Base-by-base conservation (phyloP, 2,797 vertebrate genomes). In the Bufotes viridis region DNA sequence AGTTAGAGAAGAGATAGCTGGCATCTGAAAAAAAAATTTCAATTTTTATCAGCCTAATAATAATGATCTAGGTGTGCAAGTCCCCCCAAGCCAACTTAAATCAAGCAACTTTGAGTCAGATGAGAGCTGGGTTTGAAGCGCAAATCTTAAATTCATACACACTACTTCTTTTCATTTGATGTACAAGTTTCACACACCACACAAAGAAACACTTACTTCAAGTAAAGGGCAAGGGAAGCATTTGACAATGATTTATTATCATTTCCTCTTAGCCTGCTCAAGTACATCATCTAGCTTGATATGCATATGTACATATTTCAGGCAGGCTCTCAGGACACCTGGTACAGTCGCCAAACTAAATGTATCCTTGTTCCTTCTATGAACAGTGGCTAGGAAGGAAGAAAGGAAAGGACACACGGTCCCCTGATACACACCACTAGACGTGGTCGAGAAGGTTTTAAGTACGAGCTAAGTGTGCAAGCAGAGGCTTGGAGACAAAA, bases 241-340 rank as follows among this genome's bases (percentile, higher is more conserved):
- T 86, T 91, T 92, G 94, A 94, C 95, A 96, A 91, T 95, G 95
- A 96, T 95, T 93, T 95, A 95, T 96, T 91, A 88, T 94, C 91
- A 92, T 92, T 92, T 87, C 88, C 88, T 51, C 80, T 87, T 91
- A 18, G 90, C 87, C 79, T 90, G 80, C 89, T 90, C 76, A 91
- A 93, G 91, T 93, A 92, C 92, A 94, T 96, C 95, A 94, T 94
- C 93, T 93, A 91, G 87, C 85, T 80, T 93, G 93, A 93, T 93
- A 91, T 93, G 90, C 92, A 91, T 91, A 90, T 89, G 90, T 90
- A 90, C 88, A 90, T 92, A 79, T 89, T 93, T 93, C 92, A 92
- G 90, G 80, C 70, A 81, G 91, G 90, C 90, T 90, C 91, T 90
- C 58, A 78, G 80, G 61, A 90, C 85, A 90, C 86, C 87, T 92